Base-by-base conservation (phyloP, 2,888 invertebrate genomes). In the Cerastis leucographa region DNA sequence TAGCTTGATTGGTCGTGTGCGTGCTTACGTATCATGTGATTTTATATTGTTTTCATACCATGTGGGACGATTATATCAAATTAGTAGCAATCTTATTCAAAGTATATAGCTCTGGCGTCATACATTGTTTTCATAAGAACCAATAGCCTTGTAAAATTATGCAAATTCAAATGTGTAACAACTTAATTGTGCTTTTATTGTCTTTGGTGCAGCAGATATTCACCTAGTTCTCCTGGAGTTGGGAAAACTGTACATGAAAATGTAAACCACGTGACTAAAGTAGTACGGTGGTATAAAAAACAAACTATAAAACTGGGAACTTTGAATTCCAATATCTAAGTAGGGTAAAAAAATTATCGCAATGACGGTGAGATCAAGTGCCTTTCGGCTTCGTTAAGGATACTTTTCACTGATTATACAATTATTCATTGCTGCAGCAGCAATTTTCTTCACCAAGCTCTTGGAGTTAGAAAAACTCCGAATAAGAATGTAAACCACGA, bases 401-500 rank as follows among this genome's bases (percentile, higher is more conserved):
- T 35, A 35, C 35, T 35, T 35, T 35, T 35, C 35, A 35, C 1
- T 3, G 2, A 35, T 35, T 35, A 19, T 19, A 35, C 19, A 5
- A 61, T 9, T 19, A 61, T 61, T 35, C 35, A 61, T 19, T 9
- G 5, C 14, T 25, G 59, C 19, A 19, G 72, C 79, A 29, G 72
- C 80, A 86, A 87, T 88, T 89, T 87, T 89, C 35, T 61, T 35
- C 29, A 84, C 83, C 76, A 78, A 77, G 79, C 75, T 76, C 82
- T 82, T 69, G 49, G 65, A 80, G 70, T 71, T 44, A 77, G 77
- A 82, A 87, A 81, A 81, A 83, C 11, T 75, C 65, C 71, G 74
- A 80, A 79, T 71, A 71, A 66, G 74, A 80, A 83, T 70, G 76
- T 78, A 84, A 81, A 85, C 76, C 70, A 65, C 51, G 40, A 76